Base-by-base conservation (phyloP, 2,888 invertebrate genomes). In the Pherbina coryleti region DNA sequence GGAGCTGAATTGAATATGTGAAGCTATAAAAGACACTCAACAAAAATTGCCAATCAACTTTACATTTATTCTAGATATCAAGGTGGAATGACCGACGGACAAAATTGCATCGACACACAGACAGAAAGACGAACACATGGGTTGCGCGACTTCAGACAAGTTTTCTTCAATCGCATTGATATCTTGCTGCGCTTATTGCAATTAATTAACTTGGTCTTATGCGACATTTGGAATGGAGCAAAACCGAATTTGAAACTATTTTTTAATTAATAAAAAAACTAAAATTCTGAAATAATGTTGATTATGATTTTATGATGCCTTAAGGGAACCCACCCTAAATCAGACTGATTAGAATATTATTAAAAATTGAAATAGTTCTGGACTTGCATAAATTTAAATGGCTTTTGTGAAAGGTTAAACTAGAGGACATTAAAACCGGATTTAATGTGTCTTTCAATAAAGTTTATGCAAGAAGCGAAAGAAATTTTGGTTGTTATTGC, bases 1-100 rank as follows among this genome's bases (percentile, higher is more conserved):
- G 44, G 44, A 34, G 51, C 69, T 8, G 72, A 55, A 72, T 72
- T 25, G 60, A 44, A 49, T 31, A 60, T 17, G 28, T 19, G 67
- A 17, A 22, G 19, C 79, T 73, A 80, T 78, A 79, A 75, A 81
- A 74, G 76, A 78, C 76, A 81, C 79, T 79, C 78, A 78, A 60
- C 60, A 60, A 28, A 25, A 60, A 60, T 60, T 60, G 60, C 60
- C 60, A 60, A 60, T 28, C 28, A 60, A 25, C 60, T 60, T 60
- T 60, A 60, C 60, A 60, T 14, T 25, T 28, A 28, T 28, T 60
- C 22, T 60, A 25, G 25, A 60, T 75, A 49, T 78, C 77, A 79
- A 79, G 78, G 78, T 74, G 70, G 76, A 76, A 67, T 44, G 55
- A 72, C 31, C 49, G 55, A 60, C 31, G 60, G 74, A 69, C 72